phyloP scores from a whole-genome alignment of 2,888 invertebrate genomes.

The Amphipyra tragopoginis region DNA sequence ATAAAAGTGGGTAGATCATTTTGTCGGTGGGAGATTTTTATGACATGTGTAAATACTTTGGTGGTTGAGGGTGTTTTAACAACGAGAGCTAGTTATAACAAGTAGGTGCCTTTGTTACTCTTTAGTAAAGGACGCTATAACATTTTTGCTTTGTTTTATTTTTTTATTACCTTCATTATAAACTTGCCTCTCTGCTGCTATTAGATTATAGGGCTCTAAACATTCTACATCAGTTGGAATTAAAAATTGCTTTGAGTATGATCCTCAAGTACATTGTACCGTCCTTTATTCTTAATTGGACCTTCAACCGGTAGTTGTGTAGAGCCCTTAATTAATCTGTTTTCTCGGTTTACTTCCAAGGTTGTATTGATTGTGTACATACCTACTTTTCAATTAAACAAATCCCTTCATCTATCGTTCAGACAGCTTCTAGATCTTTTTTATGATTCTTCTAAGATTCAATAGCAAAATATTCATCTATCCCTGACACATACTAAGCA shows the following conservation, averaged over 20 bases:
- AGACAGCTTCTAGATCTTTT: too few species aligned
- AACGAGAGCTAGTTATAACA: not conserved
- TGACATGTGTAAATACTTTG: slow-evolving; percentile 1
- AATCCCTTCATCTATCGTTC: too few species aligned
- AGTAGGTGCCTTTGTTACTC: not conserved
- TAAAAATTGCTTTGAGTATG: too few species aligned
- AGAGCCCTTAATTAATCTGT: too few species aligned
- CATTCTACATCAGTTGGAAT: too few species aligned
- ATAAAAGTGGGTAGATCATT: slow-evolving; percentile 26
- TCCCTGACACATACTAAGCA: slow-evolving; percentile 24
- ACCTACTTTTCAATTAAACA: too few species aligned
- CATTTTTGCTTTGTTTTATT: slow-evolving; percentile 9
- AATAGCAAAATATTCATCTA: slow-evolving; percentile 6
- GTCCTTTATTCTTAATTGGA: too few species aligned
- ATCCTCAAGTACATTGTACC: too few species aligned
- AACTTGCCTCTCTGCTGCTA: not conserved
- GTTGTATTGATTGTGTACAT: too few species aligned
- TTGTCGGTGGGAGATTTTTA: slow-evolving; percentile 26
- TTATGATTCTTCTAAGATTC: not conserved
- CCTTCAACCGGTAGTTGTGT: too few species aligned
- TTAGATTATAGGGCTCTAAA: not conserved
- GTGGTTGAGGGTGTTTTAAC: not conserved
- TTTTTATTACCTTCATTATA: not conserved
- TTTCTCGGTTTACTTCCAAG: too few species aligned
- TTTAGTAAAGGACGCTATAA: not conserved